These are phyloP conservation scores for Lepidocolaptes lacrymiger DNA, from an alignment of 2,797 vertebrate genomes.

Conservation along the genomic window DNA sequence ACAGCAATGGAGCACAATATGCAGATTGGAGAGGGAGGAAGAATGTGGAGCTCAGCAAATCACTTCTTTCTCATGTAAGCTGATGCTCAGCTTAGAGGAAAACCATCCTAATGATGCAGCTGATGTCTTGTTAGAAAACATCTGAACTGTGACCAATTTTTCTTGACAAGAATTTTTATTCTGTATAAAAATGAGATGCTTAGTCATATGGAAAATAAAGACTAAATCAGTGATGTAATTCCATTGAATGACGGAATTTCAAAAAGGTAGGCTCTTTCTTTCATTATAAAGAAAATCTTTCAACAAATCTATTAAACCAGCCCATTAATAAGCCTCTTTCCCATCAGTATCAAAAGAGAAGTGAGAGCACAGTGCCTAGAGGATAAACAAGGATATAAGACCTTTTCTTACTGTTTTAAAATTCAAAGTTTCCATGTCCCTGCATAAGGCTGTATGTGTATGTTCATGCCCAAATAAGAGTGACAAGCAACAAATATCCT, in stretches of 20 bases:
- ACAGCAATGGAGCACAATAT: background rate
- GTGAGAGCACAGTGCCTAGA: slow-evolving; percentile 23
- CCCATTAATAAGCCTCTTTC: slow-evolving; percentile 54
- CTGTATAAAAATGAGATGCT: slow-evolving; percentile 67
- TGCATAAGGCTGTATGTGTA: background rate
- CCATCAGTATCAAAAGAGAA: slow-evolving; percentile 42
- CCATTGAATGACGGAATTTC: slow-evolving; percentile 1
- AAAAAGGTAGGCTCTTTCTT: background rate
- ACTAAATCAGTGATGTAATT: slow-evolving; percentile 66
- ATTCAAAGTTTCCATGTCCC: slow-evolving; percentile 34
- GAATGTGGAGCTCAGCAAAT: slow-evolving; percentile 39
- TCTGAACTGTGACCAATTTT: slow-evolving; percentile 73
- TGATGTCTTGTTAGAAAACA: slow-evolving; percentile 75
- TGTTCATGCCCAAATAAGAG: slow-evolving; percentile 5
- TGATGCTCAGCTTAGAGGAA: slow-evolving; percentile 19
- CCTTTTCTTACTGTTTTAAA: slow-evolving; percentile 46
- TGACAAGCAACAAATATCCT: slow-evolving; percentile 49
- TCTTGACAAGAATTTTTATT: slow-evolving; percentile 76
- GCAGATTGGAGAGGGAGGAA: background rate
- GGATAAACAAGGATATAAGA: slow-evolving; percentile 54
- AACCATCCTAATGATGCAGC: slow-evolving; percentile 53
- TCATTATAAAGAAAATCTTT: slow-evolving; percentile 55
- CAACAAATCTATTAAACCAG: slow-evolving; percentile 41
- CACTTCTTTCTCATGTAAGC: background rate
- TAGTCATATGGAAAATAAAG: slow-evolving; percentile 76